Evolutionary conservation across 30 jellyfish, hydroid and myxozoan species (phyloP).

Genomic region (Cassiopea andromeda): DNA sequence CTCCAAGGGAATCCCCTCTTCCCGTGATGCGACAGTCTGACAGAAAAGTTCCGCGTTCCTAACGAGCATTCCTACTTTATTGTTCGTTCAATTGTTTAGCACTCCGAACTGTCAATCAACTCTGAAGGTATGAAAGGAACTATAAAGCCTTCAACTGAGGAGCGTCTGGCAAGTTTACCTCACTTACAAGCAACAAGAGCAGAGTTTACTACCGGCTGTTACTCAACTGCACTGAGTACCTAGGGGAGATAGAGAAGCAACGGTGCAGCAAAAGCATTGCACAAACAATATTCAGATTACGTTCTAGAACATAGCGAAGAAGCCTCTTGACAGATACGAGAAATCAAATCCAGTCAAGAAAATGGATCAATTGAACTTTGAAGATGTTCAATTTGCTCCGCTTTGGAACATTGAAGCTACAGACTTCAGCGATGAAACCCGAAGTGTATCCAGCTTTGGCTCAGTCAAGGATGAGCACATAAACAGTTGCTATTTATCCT

Average conservation of each 20-base stretch:
- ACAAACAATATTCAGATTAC: not conserved
- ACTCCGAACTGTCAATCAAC: conserved; percentile 12
- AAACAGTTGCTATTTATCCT: not conserved
- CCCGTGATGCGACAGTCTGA: no score
- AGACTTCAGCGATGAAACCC: not conserved
- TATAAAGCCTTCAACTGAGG: not conserved
- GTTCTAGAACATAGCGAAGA: not conserved
- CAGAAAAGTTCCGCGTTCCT: conserved; percentile 12
- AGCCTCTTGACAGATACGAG: not conserved
- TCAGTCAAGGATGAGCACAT: not conserved
- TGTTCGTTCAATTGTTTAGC: not conserved
- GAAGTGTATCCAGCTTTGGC: not conserved
- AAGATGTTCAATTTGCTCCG: not conserved
- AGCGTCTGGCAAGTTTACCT: not conserved
- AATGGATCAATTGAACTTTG: not conserved
- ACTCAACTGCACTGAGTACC: not conserved
- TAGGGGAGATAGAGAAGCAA: not conserved
- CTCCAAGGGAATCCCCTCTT: no score
- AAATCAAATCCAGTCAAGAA: not conserved
- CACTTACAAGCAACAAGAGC: not conserved
- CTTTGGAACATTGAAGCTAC: not conserved
- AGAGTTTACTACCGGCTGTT: not conserved
- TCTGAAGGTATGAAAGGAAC: not conserved
- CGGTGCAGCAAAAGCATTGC: not conserved
- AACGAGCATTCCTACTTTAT: not conserved